A percentile compares a stretch with the other conserved stretches of the same genome.
Conservation (phyloP, 2,797 vertebrate species). For the Poecile montanus region DNA sequence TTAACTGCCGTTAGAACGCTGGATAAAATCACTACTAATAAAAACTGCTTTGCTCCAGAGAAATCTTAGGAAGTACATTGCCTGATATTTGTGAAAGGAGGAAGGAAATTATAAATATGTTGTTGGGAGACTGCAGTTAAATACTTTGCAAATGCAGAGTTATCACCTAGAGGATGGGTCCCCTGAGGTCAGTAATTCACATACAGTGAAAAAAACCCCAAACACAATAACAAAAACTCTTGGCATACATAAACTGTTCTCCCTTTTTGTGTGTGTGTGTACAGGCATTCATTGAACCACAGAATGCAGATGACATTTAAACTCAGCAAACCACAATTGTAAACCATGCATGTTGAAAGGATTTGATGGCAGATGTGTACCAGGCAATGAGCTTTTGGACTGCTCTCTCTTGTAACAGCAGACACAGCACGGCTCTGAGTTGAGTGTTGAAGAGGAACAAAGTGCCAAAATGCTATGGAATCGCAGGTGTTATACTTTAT, state of each 20-base stretch:
- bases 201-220: rapidly evolving
- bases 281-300: background rate
- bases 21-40: background rate
- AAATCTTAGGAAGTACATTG: background rate
- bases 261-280: background rate
- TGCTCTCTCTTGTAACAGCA: background rate
- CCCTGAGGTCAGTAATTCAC: background rate
- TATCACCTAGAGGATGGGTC: background rate
- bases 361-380: background rate
- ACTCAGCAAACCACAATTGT: background rate
- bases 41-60: background rate
- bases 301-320: background rate
- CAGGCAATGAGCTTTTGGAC: background rate
- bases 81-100: background rate
- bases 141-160: background rate
- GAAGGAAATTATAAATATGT: background rate
- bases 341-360: background rate
- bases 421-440: background rate
- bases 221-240: background rate
- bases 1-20: background rate
- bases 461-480: background rate
- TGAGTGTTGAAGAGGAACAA: background rate
- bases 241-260: background rate
- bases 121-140: background rate
- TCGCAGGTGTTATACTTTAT: background rate